A percentile compares a stretch with the other conserved stretches of the same genome.
These are phyloP conservation scores for Silurus meridionalis DNA, from an alignment of 2,113 vertebrate genomes.

Conservation along the genomic window DNA sequence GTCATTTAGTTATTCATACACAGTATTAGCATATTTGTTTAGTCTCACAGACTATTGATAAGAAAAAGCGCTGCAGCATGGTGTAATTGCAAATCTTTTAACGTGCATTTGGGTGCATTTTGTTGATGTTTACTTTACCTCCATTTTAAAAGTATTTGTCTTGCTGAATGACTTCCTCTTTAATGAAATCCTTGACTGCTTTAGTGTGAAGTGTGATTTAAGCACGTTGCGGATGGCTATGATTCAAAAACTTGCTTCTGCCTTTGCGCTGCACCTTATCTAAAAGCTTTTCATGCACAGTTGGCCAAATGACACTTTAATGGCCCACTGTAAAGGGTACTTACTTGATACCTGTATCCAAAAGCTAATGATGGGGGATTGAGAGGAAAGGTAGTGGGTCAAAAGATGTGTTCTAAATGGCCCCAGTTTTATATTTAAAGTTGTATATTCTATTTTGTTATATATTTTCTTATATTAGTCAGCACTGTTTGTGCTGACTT, in stretches of 20 bases:
- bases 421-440: conserved; percentile 32
- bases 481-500: conserved; percentile 34
- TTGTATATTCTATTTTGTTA: conserved; percentile 11
- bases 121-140: conserved; percentile 67
- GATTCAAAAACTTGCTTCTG: conserved; percentile 81
- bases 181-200: conserved; percentile 84
- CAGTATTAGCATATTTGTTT: not conserved
- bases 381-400: conserved; percentile 19
- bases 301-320: conserved; percentile 81
- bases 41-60: not conserved
- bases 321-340: conserved; percentile 75
- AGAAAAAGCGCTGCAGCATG: not conserved
- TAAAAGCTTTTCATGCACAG: conserved; percentile 78
- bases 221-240: conserved; percentile 77
- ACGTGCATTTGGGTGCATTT: conserved; percentile 30
- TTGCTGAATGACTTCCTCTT: conserved; percentile 78
- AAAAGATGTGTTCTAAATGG: conserved; percentile 44
- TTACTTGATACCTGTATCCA: conserved; percentile 79
- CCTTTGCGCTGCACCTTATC: conserved; percentile 76
- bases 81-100: conserved; percentile 1
- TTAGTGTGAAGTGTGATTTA: conserved; percentile 83
- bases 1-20: not conserved
- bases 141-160: conserved; percentile 78
- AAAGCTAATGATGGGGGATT: conserved; percentile 69
- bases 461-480: conserved; percentile 5